Base-by-base conservation (phyloP, 1,140 invertebrate species). In the Calliopsis andreniformis region DNA sequence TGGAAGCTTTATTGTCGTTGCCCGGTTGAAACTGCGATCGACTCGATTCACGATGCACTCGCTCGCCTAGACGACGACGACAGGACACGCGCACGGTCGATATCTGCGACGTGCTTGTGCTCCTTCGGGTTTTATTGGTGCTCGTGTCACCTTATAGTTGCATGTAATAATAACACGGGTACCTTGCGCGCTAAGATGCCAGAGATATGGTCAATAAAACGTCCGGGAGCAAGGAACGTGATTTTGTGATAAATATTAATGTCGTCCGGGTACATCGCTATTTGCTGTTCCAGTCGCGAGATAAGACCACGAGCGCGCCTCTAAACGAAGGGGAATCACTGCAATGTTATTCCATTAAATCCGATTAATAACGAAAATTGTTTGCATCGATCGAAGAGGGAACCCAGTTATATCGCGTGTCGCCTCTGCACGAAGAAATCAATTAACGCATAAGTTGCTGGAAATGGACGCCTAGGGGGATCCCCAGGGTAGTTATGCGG, bases 171-270 rank as follows among this genome's bases (percentile, higher is more conserved):
- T 82, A 80, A 76, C 76, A 28, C 67, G 61, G 39, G 47, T 76
- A 66, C 28, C 58, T 69, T n/a, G 49, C 58, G 69, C 32, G 42
- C 6, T 16, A 58, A 68, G 68, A 80, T 70, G 61, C 43, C 63
- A 28, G 16, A 35, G 81, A 77, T 79, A 80, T 58, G 77, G 62
- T 49, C 61, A 77, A 80, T 84, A 83, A 83, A 84, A 77, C 71
- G 43, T 35, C 25, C 71, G 66, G 49, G 20, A 43, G 77, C 80
- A 59, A 76, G 76, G 47, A 79, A 71, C 58, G 76, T 82, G 76
- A 82, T 82, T 84, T 84, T 72, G 32, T 56, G 82, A 82, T 82
- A 84, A 79, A 82, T 79, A 76, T 82, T 79, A 79, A 82, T 76
- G 56, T 23, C 55, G 28, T 8, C 47, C n/a, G 45, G 32, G 47